A percentile compares a stretch with the other conserved stretches of the same genome.
These are phyloP conservation scores for Cyrtonyx montezumae DNA, from an alignment of 2,113 vertebrate species.

Conservation along the genomic window DNA sequence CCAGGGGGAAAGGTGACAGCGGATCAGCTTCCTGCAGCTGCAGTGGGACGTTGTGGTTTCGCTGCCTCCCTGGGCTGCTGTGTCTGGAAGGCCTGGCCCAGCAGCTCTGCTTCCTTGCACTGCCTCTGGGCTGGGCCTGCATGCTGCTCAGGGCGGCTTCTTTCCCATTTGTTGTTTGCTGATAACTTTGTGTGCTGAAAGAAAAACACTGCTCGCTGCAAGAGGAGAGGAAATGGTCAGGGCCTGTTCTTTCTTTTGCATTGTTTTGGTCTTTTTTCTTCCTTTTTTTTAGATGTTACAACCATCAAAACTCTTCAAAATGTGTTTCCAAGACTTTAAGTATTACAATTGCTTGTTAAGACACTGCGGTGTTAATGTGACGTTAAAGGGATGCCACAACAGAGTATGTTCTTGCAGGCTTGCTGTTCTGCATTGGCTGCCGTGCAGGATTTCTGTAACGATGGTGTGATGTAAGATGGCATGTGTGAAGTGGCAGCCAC, in stretches of 20 bases:
- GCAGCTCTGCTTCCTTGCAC: background rate
- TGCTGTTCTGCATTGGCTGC: background rate
- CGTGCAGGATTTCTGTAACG: background rate
- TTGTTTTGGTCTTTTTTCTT: background rate
- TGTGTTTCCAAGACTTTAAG: background rate
- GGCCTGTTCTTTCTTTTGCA: background rate
- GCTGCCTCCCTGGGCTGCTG: fast-evolving
- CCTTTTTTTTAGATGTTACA: background rate
- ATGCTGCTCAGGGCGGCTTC: background rate
- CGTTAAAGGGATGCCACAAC: background rate
- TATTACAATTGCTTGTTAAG: background rate
- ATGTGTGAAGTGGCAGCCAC: background rate
- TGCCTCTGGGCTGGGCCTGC: background rate
- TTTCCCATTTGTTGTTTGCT: background rate
- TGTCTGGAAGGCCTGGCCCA: background rate
- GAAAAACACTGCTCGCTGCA: background rate
- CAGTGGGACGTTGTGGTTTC: background rate
- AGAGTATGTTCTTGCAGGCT: background rate
- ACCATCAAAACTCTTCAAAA: background rate
- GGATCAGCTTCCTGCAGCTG: background rate
- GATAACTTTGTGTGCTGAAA: background rate
- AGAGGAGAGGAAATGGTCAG: background rate
- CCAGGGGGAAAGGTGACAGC: background rate
- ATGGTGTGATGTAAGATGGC: background rate
- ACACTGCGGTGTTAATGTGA: background rate